These are phyloP conservation scores for Lophochroa leadbeateri DNA, from an alignment of 2,113 vertebrate genomes.

Conservation along the genomic window DNA sequence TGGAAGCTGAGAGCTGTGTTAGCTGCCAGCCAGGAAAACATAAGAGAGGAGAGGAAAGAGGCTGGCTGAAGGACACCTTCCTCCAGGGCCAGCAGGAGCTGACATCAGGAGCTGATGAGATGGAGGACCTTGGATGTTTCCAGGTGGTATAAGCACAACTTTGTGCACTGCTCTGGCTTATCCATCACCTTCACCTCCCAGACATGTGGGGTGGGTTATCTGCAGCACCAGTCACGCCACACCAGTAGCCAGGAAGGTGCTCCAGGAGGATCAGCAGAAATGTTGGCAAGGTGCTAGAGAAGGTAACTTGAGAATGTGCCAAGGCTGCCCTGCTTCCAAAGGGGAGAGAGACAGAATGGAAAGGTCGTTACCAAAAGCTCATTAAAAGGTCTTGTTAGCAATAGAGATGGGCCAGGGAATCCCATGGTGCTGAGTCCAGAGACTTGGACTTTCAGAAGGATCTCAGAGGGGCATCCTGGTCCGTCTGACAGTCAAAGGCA, in stretches of 20 bases:
- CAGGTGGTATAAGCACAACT: background rate
- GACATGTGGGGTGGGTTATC: background rate
- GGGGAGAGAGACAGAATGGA: background rate
- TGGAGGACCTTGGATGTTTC: background rate
- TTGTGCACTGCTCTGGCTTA: background rate
- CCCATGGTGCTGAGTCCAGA: background rate
- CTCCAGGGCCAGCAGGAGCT: background rate
- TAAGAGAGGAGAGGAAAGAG: background rate
- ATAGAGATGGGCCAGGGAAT: background rate
- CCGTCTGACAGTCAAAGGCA: background rate
- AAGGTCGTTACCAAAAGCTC: background rate
- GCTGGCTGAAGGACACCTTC: background rate
- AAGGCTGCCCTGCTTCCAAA: background rate
- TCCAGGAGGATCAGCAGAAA: background rate
- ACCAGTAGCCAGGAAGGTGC: background rate
- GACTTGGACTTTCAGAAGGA: background rate
- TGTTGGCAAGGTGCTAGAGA: background rate
- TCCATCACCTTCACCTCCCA: background rate
- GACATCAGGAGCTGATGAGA: background rate
- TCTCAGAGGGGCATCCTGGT: background rate
- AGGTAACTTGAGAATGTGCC: background rate
- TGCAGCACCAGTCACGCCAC: background rate
- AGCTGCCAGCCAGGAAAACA: background rate
- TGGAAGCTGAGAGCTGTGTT: background rate
- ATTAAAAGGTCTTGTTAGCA: background rate